Conservation (phyloP, 2,113 vertebrate genomes). For the Hippocampus guttulatus region DNA sequence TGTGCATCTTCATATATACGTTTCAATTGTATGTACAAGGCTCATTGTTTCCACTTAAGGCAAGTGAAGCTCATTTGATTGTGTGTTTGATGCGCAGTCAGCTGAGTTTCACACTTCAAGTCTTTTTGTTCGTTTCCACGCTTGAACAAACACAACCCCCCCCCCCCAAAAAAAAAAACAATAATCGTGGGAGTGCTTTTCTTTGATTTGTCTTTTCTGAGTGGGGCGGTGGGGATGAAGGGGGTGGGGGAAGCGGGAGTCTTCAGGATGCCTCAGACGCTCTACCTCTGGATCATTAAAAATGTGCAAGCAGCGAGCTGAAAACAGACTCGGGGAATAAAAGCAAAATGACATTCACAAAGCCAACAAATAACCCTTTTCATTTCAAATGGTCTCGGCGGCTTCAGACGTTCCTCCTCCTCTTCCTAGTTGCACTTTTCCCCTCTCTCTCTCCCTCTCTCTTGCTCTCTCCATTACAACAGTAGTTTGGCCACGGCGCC, state of each 20-base stretch:
- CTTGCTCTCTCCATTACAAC: background rate
- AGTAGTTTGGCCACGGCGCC: constrained; percentile 18
- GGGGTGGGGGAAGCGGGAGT: constrained; percentile 26
- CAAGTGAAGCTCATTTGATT: constrained; percentile 47
- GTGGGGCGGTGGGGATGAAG: background rate
- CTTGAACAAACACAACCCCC: constrained; percentile 34
- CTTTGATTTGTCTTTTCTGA: constrained; percentile 47
- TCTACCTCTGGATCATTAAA: constrained; percentile 31
- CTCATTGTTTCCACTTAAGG: constrained; percentile 62
- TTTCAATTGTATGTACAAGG: constrained; percentile 53
- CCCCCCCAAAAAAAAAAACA: constrained; percentile 13
- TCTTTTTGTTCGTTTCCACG: constrained; percentile 54
- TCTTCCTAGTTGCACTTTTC: constrained; percentile 34
- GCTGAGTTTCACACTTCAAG: constrained; percentile 56
- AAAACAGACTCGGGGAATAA: constrained; percentile 34
- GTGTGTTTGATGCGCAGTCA: constrained; percentile 20
- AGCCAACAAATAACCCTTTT: constrained; percentile 38
- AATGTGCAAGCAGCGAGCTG: constrained; percentile 62
- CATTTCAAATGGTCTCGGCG: constrained; percentile 27
- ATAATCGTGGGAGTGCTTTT: constrained; percentile 46
- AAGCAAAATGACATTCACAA: constrained; percentile 53
- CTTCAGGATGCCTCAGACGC: constrained; percentile 40
- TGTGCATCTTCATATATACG: constrained; percentile 51
- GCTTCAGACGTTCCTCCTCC: constrained; percentile 44
- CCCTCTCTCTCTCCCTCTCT: background rate